Evolutionary conservation across 2,113 vertebrate species (phyloP), one percentile per base, ranked within the genome.

Genomic region (Solea senegalensis): DNA sequence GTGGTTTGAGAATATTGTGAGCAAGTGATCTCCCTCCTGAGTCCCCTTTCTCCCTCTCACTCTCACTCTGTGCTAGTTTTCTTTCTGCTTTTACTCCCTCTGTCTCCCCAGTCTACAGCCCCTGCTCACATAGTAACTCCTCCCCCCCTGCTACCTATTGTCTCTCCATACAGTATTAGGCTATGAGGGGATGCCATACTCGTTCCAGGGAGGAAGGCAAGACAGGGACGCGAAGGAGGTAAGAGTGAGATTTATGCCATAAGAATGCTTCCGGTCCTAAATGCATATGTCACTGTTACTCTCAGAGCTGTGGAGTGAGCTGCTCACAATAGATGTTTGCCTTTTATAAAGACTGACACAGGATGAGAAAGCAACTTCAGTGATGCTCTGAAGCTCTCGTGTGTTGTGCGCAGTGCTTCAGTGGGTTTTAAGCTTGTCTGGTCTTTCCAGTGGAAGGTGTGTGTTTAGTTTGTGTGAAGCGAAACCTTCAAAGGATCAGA

Each of bases 121-220:
- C 70, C 83, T 75, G 83, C 85, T 90, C 83, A 72, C 84, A 86
- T 80, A 80, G 87, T 89, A 87, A 88, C 88, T 89, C 87, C 89
- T 84, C 87, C 89, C 78, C 80, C 76, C 80, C 85, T 64, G 58
- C 87, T 80, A 82, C 74, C 91, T 84, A 93, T 92, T 93, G 90
- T 91, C 87, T 92, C 83, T 84, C 81, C 65, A 82, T 92, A 91
- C 92, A 93, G 91, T 90, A 88, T 84, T 52, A 76, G 83, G 78
- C 83, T 84, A 21, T 21, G 83, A 86, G 72, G 83, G 86, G 91
- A 89, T 91, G 87, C 88, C 84, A 88, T 86, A 80, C 69, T 83
- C 54, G 62, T 76, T 88, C 86, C 88, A 77, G 88, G 76, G 65
- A 85, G 78, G 79, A 87, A 87, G 68, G 64, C 81, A 71, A 72